Conservation (phyloP, 2,797 vertebrate genomes). For the Lepidocolaptes lacrymiger region DNA sequence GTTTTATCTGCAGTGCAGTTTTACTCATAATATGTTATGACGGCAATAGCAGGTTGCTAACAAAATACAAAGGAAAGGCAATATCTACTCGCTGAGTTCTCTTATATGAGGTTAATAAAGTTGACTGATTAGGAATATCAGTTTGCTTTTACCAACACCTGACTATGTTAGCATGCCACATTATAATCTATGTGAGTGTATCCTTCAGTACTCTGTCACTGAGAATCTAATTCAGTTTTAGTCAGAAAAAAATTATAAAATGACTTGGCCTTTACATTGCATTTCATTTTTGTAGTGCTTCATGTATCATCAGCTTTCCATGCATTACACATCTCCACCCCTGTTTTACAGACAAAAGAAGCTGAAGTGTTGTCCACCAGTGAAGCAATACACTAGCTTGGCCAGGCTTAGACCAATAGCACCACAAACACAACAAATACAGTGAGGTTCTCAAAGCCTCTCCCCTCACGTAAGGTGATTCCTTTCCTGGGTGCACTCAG, state of each 20-base stretch:
- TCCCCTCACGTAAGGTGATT: neutral
- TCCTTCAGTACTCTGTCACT: conserved; percentile 28
- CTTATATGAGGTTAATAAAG: conserved; percentile 68
- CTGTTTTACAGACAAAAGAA: neutral
- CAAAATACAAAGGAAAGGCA: conserved; percentile 65
- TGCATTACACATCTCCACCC: neutral
- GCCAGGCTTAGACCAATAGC: neutral
- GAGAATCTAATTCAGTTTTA: conserved; percentile 56
- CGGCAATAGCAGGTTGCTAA: conserved; percentile 62
- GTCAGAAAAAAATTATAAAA: conserved; percentile 61
- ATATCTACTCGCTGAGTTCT: conserved; percentile 36
- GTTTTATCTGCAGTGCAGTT: conserved; percentile 66
- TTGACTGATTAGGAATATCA: conserved; percentile 67
- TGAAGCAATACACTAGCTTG: neutral
- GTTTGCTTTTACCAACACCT: conserved; percentile 55
- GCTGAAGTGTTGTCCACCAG: neutral
- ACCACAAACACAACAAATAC: neutral
- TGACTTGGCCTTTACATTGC: conserved; percentile 45
- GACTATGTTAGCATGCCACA: conserved; percentile 30
- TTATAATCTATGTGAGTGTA: conserved; percentile 51
- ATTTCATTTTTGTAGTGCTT: conserved; percentile 14
- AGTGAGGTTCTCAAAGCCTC: neutral
- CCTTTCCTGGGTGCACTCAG: neutral
- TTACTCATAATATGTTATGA: conserved; percentile 65
- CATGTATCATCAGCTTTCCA: conserved; percentile 19